Percentiles rank a stretch among this genome's conserved stretches.
Evolutionary conservation across 1,140 invertebrate species (phyloP).

Genomic region (Trypoxylus dichotomus): DNA sequence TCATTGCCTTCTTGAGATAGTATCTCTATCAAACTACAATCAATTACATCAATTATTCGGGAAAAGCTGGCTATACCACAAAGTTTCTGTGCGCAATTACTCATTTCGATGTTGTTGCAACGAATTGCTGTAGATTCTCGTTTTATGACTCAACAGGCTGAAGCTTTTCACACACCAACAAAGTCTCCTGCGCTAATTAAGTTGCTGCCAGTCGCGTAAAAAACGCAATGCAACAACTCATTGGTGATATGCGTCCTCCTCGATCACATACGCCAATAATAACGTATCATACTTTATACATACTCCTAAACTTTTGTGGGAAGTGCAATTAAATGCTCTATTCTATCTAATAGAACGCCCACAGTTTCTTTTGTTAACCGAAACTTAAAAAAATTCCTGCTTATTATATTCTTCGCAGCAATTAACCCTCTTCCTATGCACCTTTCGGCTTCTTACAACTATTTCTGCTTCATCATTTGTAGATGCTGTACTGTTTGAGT

Average conservation of each 20-base stretch:
- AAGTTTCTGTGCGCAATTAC: neutral
- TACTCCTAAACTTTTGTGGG: neutral
- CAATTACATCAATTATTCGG: no score
- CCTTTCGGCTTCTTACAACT: no score
- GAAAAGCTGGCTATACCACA: neutral
- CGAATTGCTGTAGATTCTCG: neutral
- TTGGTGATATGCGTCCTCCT: neutral
- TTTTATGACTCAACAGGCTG: constrained; percentile 14
- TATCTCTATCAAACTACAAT: no score
- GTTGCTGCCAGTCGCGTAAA: neutral
- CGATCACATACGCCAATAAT: neutral
- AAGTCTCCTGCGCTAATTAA: constrained; percentile 23
- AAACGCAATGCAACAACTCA: neutral
- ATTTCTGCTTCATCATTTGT: no score
- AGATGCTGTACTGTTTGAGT: no score
- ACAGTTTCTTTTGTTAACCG: neutral
- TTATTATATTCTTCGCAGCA: constrained; percentile 13
- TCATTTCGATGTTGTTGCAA: neutral
- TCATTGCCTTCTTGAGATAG: no score
- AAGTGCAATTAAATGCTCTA: neutral
- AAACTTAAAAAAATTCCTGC: constrained; percentile 6
- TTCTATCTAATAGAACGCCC: neutral
- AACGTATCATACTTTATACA: neutral
- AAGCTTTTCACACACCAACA: constrained; percentile 27
- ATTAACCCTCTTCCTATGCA: no score